Evolutionary conservation across 2,888 invertebrate genomes (phyloP).

Genomic region (Cerastis leucographa): DNA sequence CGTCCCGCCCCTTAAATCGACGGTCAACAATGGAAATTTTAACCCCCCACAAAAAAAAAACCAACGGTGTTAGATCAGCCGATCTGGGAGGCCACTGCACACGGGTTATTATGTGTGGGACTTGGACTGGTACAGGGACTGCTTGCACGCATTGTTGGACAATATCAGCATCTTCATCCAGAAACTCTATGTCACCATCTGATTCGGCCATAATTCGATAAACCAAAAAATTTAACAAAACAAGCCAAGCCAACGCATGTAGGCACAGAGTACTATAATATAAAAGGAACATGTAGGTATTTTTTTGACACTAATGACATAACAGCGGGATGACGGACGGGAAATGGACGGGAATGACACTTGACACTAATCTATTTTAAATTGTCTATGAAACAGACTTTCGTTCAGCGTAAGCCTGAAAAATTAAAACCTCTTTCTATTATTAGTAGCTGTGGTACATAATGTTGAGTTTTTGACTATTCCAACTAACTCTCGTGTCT

Average conservation of each 20-base stretch:
- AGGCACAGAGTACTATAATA: too few relatives aligned
- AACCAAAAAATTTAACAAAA: not conserved
- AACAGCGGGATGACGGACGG: not conserved
- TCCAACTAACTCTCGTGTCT: too few relatives aligned
- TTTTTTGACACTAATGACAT: not conserved
- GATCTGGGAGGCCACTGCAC: too few relatives aligned
- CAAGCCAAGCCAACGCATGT: not conserved
- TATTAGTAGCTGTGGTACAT: not conserved
- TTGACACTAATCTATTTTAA: not conserved
- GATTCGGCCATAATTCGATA: conserved; percentile 74
- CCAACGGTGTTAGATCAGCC: too few relatives aligned
- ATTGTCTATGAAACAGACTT: conserved; percentile 15
- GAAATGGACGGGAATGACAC: too few relatives aligned
- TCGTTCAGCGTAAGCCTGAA: not conserved
- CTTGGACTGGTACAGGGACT: conserved; percentile 13
- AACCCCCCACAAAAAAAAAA: too few relatives aligned
- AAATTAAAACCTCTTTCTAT: not conserved
- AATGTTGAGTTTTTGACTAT: too few relatives aligned
- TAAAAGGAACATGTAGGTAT: too few relatives aligned
- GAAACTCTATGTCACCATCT: conserved; percentile 84
- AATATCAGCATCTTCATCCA: conserved; percentile 88
- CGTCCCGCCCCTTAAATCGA: too few relatives aligned
- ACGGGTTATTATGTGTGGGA: conserved; percentile 34
- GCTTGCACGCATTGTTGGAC: conserved; percentile 84
- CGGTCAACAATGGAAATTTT: too few relatives aligned